These are phyloP conservation scores for Rhagoletis zephyria DNA, from an alignment of 1,140 invertebrate genomes.

Conservation along the genomic window DNA sequence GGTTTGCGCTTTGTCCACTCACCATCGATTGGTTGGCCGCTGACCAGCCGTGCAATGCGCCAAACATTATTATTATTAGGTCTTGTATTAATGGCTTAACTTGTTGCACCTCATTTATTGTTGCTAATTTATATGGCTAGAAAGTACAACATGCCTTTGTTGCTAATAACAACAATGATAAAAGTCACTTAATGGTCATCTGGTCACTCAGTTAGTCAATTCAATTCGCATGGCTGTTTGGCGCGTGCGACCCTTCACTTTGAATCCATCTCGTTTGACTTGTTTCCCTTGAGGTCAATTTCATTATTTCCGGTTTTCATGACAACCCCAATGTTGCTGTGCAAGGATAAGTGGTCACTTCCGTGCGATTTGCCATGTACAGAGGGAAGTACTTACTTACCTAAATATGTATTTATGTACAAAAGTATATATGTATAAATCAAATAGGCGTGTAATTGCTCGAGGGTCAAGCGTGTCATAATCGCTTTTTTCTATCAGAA, in stretches of 20 bases:
- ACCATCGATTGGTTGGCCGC: neutral
- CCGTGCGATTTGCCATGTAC: neutral
- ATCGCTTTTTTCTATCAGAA: neutral
- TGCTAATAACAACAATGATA: conserved; percentile 22
- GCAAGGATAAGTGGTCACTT: conserved; percentile 46
- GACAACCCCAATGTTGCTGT: conserved; percentile 37
- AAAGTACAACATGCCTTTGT: neutral
- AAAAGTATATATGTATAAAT: neutral
- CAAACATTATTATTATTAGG: neutral
- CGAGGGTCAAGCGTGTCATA: conserved; percentile 39
- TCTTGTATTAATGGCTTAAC: conserved; percentile 44
- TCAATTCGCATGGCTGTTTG: conserved; percentile 26
- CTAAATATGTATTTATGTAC: no score
- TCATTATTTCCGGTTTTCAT: conserved; percentile 54
- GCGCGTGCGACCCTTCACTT: conserved; percentile 3
- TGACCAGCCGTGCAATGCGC: conserved; percentile 7
- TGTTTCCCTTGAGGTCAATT: conserved; percentile 53
- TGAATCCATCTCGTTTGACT: neutral
- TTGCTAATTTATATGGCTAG: neutral
- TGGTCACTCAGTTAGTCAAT: conserved; percentile 26
- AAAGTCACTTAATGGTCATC: conserved; percentile 53
- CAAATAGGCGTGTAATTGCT: conserved; percentile 46
- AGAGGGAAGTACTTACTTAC: neutral
- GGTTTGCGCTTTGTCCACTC: neutral
- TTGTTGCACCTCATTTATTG: conserved; percentile 22